Conservation (phyloP, 2,113 vertebrate species). For the Lophura nycthemera region DNA sequence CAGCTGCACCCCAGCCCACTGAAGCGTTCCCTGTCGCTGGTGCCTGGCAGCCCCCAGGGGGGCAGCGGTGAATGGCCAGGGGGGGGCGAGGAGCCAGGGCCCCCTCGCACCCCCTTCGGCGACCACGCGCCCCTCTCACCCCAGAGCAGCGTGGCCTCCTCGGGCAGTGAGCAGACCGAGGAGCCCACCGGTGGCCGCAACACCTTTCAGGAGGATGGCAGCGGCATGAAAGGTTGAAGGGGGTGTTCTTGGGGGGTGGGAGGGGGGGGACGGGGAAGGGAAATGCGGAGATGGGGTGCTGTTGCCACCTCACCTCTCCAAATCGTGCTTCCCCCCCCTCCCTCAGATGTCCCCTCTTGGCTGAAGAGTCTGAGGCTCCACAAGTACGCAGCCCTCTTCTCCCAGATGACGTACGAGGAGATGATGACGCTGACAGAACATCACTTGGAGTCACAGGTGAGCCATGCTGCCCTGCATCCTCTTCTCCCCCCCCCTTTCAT, state of each 20-base stretch:
- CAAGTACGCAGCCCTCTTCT: constrained; percentile 94
- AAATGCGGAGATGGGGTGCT: too few species aligned
- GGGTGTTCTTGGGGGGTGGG: too few species aligned
- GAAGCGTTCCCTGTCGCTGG: constrained; percentile 89
- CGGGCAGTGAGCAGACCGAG: constrained; percentile 94
- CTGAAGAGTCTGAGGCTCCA: constrained; percentile 95
- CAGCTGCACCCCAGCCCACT: constrained; percentile 89
- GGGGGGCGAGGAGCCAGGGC: constrained; percentile 81
- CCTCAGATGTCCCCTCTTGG: constrained; percentile 91
- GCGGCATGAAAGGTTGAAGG: constrained; percentile 91
- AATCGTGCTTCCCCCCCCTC: background rate
- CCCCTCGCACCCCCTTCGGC: constrained; percentile 79
- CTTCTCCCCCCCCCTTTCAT: too few species aligned
- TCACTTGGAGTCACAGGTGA: constrained; percentile 92
- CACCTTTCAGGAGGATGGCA: constrained; percentile 94
- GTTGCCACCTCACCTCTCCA: accelerated
- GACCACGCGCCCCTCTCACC: constrained; percentile 94
- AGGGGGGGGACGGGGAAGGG: background rate
- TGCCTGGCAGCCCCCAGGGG: constrained; percentile 84
- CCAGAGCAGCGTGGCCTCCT: constrained; percentile 94
- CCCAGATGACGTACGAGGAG: constrained; percentile 94
- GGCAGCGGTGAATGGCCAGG: constrained; percentile 87
- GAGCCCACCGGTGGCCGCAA: constrained; percentile 87
- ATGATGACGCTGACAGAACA: constrained; percentile 97
- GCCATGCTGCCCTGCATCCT: background rate